Evolutionary conservation across 2,113 vertebrate species (phyloP).

Genomic region (Gambusia holbrooki): DNA sequence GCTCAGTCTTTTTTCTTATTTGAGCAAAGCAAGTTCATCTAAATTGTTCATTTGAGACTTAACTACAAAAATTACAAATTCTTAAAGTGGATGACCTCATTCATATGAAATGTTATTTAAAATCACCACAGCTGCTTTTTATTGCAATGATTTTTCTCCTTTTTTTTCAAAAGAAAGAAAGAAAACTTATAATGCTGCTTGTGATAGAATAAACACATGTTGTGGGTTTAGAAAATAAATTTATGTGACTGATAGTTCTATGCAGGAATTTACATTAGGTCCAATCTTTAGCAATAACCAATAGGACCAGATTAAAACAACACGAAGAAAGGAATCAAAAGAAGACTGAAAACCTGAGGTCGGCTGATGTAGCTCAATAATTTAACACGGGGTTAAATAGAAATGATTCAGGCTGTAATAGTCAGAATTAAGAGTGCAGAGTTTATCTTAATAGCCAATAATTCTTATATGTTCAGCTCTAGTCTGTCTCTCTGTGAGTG

Average conservation of each 20-base stretch:
- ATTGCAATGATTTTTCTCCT: not conserved
- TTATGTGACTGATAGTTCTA: constrained; percentile 8
- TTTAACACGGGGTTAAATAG: constrained; percentile 34
- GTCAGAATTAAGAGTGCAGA: not conserved
- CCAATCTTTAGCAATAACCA: not conserved
- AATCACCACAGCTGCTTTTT: not conserved
- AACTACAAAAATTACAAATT: not conserved
- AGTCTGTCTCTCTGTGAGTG: too few species aligned
- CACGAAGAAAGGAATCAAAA: constrained; percentile 22
- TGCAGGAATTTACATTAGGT: constrained; percentile 11
- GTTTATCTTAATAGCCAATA: not conserved
- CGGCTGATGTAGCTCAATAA: constrained; percentile 72
- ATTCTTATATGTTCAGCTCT: not conserved
- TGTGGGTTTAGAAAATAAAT: not conserved
- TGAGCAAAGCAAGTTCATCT: constrained; percentile 6
- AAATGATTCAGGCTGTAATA: not conserved
- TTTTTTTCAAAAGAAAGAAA: not conserved
- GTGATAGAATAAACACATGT: not conserved
- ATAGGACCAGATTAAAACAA: constrained; percentile 33
- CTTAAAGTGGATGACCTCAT: not conserved
- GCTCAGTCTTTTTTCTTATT: not conserved
- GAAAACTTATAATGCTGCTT: not conserved
- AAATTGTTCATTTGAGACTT: constrained; percentile 5
- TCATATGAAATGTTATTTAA: not conserved
- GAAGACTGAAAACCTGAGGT: constrained; percentile 56